Base-by-base conservation (phyloP, 2,888 invertebrate species). In the Eupithecia exiguata region DNA sequence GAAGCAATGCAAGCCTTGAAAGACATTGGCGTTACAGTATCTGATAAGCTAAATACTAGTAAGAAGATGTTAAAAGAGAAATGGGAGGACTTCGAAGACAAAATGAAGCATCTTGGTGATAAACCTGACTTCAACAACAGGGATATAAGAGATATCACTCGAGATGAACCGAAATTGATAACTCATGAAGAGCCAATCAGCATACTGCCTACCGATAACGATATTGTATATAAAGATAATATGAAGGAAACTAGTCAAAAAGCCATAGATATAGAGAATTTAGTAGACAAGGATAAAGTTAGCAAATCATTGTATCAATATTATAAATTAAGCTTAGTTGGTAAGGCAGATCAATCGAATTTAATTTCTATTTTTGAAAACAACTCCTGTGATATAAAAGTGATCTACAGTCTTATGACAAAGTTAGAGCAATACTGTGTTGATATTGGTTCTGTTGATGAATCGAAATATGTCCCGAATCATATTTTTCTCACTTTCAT, bases 61-160 rank as follows among this genome's bases (percentile, higher is more conserved):
- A 95, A 95, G 77, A 95, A 94, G 82, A 92, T 91, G 43, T 85
- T 95, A 40, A 95, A 92, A 86, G 94, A 95, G 79, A 95, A 95
- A 85, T 95, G 95, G 95, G 94, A 92, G 35, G 92, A 89, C 71
- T 90, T 95, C 66, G 95, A 95, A 86, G 95, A 87, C 1, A 93
- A 91, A 88, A 91, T 94, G 88, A 94, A 94, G 84, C 87, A 92
- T 80, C 82, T 92, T 1, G 88, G 91, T 46, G 92, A 93, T 66
- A 93, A 90, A 74, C 87, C 85, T 21, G 73, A 79, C 21, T 73
- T 70, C 30, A 70, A 75, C 21, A 77, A 70, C 69, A 81, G 70
- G 74, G 80, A 80, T 10, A 62, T 71, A 68, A 74, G 74, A 71
- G 78, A 74, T 67, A 61, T 63, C 40, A 78, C 38, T 25, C 78